Conservation (phyloP, 2,797 vertebrate genomes). For the Sitta carolinensis region DNA sequence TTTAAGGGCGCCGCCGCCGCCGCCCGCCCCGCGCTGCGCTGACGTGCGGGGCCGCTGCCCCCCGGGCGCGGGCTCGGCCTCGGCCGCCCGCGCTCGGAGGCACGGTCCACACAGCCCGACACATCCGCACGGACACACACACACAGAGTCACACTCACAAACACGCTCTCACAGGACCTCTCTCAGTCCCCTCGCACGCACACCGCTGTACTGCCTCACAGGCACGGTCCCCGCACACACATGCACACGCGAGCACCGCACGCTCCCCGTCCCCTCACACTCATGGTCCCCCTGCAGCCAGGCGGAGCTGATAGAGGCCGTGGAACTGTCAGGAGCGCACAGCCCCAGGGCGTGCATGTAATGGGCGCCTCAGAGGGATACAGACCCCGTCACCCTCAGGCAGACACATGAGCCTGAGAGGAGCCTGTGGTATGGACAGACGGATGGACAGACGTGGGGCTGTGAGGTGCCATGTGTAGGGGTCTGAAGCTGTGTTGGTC, state of each 20-base stretch:
- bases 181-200: background rate
- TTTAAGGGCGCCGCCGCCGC: too few relatives aligned
- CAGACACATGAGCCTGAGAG: background rate
- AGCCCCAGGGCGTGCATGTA: rapidly evolving
- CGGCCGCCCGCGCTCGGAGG: background rate
- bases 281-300: rapidly evolving
- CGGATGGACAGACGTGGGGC: rapidly evolving
- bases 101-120: too few relatives aligned
- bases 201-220: background rate
- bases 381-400: too few relatives aligned
- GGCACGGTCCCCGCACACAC: too few relatives aligned
- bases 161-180: background rate
- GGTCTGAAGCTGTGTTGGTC: background rate
- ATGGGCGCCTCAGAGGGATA: rapidly evolving
- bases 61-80: background rate
- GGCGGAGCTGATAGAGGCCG: rapidly evolving
- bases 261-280: rapidly evolving
- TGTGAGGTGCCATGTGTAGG: rapidly evolving
- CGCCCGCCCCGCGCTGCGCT: background rate
- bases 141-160: background rate
- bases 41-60: background rate
- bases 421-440: background rate
- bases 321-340: rapidly evolving
- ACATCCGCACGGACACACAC: too few relatives aligned
- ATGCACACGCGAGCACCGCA: background rate